Conservation (phyloP, 2,888 invertebrate genomes). For the Argyresthia goedartella region DNA sequence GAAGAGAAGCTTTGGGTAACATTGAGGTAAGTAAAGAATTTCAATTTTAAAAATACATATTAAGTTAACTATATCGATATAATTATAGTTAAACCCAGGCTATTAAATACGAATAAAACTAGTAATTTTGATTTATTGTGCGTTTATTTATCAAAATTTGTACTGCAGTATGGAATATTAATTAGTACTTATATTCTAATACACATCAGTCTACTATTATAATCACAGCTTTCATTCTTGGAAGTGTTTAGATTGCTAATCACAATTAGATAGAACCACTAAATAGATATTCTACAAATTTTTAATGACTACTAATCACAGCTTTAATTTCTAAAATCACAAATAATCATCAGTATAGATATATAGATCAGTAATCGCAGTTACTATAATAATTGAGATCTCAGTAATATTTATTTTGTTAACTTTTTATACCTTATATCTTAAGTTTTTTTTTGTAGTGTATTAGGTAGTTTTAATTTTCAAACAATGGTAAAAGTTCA, state of each 20-base stretch:
- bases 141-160: constrained; percentile 6
- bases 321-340: constrained; percentile 8
- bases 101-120: constrained; percentile 4
- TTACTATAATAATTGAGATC: constrained; percentile 9
- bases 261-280: constrained; percentile 6
- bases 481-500: constrained; percentile 9
- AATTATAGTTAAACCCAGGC: constrained; percentile 3
- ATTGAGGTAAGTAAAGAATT: constrained; percentile 1
- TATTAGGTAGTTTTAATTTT: constrained; percentile 7
- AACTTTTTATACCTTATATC: constrained; percentile 10
- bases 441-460: constrained; percentile 8
- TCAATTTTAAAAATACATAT: constrained; percentile 5
- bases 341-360: neutral
- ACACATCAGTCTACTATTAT: constrained; percentile 9
- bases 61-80: constrained; percentile 8
- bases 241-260: constrained; percentile 7
- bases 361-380: constrained; percentile 7
- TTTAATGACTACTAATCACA: constrained; percentile 8
- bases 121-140: constrained; percentile 6
- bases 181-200: constrained; percentile 6
- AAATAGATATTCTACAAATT: constrained; percentile 8
- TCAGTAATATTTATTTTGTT: constrained; percentile 10
- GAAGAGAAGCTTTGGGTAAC: constrained; percentile 7
- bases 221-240: constrained; percentile 8
- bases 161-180: constrained; percentile 7